These are phyloP conservation scores for Papilio polytes DNA, from an alignment of 1,140 invertebrate species.

Conservation along the genomic window DNA sequence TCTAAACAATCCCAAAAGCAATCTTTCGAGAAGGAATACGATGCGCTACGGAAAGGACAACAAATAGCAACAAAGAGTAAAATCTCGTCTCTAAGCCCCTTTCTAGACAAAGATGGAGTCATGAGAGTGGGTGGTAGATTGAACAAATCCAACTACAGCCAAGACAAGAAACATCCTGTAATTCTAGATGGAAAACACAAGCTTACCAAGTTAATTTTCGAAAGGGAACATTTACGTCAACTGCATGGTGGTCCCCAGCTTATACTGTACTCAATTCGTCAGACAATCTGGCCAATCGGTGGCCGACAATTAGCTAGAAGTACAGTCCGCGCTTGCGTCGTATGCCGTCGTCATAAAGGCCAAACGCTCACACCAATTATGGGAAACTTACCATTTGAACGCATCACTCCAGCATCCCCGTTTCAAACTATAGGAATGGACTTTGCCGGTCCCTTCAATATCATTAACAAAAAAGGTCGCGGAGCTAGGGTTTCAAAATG, in stretches of 20 bases:
- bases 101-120: conserved; percentile 66
- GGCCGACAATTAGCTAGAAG: conserved; percentile 46
- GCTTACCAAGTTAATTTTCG: conserved; percentile 63
- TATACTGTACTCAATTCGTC: conserved; percentile 47
- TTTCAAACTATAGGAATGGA: conserved; percentile 52
- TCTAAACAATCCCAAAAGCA: conserved; percentile 46
- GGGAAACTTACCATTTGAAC: conserved; percentile 47
- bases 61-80: conserved; percentile 34
- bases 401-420: conserved; percentile 46
- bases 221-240: conserved; percentile 55
- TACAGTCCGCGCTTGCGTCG: not conserved
- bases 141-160: conserved; percentile 50
- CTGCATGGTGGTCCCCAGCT: conserved; percentile 66
- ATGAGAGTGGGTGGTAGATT: conserved; percentile 75
- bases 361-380: conserved; percentile 36
- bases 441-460: conserved; percentile 51
- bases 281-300: conserved; percentile 56
- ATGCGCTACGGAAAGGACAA: conserved; percentile 36
- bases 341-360: no score
- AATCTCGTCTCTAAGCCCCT: conserved; percentile 70
- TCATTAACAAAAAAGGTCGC: conserved; percentile 45
- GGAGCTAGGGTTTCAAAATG: conserved; percentile 53
- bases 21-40: conserved; percentile 47
- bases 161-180: conserved; percentile 71
- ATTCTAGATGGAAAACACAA: conserved; percentile 64